phyloP scores from a whole-genome alignment of 2,113 vertebrate genomes.

The Pelobates fuscus region DNA sequence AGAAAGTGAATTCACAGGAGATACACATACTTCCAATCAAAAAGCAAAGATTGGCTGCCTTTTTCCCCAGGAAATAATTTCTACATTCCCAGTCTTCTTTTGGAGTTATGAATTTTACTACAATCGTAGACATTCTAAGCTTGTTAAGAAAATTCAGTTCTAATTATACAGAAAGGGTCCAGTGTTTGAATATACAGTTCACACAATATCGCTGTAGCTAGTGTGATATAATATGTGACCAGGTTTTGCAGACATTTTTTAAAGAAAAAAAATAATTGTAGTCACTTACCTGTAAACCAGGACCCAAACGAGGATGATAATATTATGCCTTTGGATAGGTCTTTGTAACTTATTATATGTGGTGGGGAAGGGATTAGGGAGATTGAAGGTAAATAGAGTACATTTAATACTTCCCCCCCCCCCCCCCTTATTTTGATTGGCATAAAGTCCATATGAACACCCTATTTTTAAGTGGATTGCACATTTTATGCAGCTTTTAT shows the following conservation, averaged over 20 bases:
- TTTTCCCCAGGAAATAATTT: constrained; percentile 92
- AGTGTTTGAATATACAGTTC: too few relatives aligned
- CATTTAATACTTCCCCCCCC: constrained; percentile 64
- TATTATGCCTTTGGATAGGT: constrained; percentile 63
- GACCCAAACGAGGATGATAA: background rate
- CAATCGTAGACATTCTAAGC: too few relatives aligned
- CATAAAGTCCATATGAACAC: constrained; percentile 72
- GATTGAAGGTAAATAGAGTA: constrained; percentile 62
- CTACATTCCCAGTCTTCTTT: background rate
- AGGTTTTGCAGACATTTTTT: too few relatives aligned
- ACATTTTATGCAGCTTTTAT: constrained; percentile 84
- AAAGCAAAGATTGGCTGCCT: constrained; percentile 94
- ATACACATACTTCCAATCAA: constrained; percentile 98
- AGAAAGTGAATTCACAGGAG: constrained; percentile 97
- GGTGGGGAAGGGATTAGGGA: constrained; percentile 55
- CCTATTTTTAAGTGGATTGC: constrained; percentile 82
- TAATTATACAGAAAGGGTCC: too few relatives aligned
- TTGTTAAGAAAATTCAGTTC: too few relatives aligned
- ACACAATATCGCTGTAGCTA: too few relatives aligned
- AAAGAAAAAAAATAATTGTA: background rate
- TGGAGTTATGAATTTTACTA: too few relatives aligned
- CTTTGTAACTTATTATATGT: constrained; percentile 77
- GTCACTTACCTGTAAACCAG: background rate
- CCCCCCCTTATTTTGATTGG: constrained; percentile 70
- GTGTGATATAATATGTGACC: too few relatives aligned